Conservation (phyloP, 2,113 vertebrate genomes). For the Cyprinodon brontotheroides region DNA sequence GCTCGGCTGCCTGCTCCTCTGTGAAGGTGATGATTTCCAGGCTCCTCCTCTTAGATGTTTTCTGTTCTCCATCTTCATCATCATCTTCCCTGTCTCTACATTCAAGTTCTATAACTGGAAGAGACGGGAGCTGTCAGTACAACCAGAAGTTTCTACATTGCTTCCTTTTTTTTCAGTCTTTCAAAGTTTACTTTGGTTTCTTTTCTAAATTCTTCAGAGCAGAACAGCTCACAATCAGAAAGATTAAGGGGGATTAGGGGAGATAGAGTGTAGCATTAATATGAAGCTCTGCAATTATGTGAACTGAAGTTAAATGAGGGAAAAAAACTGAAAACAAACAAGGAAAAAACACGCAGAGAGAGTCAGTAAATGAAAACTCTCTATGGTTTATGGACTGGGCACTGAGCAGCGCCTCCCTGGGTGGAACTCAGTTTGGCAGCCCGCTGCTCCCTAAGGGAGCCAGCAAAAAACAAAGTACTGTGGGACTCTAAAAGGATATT, state of each 20-base stretch:
- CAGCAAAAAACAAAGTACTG: no score
- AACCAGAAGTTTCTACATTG: background rate
- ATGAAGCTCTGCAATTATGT: background rate
- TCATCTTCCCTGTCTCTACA: constrained; percentile 69
- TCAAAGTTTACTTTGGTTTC: background rate
- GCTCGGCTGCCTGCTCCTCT: constrained; percentile 92
- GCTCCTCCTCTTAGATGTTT: constrained; percentile 81
- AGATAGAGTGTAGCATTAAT: background rate
- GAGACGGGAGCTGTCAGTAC: background rate
- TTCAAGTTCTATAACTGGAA: constrained; percentile 72
- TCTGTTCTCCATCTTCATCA: constrained; percentile 87
- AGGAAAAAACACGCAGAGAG: no score
- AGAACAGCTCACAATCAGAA: background rate
- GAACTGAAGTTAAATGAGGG: background rate
- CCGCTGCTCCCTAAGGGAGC: no score
- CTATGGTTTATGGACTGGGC: no score
- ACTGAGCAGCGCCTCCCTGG: no score
- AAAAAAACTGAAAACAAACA: background rate
- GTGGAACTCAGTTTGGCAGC: no score
- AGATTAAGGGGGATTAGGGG: background rate
- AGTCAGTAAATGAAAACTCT: background rate
- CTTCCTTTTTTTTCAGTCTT: background rate
- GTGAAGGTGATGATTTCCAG: constrained; percentile 95
- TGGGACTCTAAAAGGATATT: no score
- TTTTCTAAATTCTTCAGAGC: background rate